These are phyloP conservation scores for Zoanthus solanderi DNA, from an alignment of 92 coral and sea anemone genomes.

Conservation along the genomic window DNA sequence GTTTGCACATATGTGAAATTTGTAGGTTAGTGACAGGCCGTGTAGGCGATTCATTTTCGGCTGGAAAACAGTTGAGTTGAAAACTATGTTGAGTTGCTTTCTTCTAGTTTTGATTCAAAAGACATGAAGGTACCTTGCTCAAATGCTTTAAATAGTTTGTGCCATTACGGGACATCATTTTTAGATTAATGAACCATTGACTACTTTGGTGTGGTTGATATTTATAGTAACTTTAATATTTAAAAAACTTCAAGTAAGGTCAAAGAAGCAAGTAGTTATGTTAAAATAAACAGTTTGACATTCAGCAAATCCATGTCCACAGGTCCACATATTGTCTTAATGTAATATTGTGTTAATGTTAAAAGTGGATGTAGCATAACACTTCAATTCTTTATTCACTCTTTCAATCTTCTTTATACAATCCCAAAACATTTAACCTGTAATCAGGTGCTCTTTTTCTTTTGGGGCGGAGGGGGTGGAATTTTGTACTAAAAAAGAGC, in stretches of 20 bases:
- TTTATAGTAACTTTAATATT: slow-evolving; percentile 6
- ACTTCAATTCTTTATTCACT: neutral
- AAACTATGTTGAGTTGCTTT: slow-evolving; percentile 46
- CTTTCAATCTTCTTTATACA: neutral
- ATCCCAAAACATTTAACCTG: slow-evolving; percentile 1
- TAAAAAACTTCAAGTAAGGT: slow-evolving; percentile 12
- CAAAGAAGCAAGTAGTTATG: slow-evolving; percentile 33
- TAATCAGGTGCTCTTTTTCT: slow-evolving; percentile 8
- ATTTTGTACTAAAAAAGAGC: slow-evolving; percentile 6
- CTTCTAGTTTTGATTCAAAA: slow-evolving; percentile 45
- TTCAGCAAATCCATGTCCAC: slow-evolving; percentile 42
- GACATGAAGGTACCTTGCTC: slow-evolving; percentile 48
- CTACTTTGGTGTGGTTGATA: slow-evolving; percentile 14
- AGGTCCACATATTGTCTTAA: slow-evolving; percentile 8
- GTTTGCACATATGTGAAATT: slow-evolving; percentile 46
- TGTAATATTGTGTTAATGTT: neutral
- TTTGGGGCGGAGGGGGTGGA: neutral
- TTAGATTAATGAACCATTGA: slow-evolving; percentile 35
- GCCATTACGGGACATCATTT: slow-evolving; percentile 45
- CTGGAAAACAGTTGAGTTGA: slow-evolving; percentile 44
- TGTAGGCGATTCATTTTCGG: slow-evolving; percentile 42
- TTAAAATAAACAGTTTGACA: slow-evolving; percentile 48
- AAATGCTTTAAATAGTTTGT: slow-evolving; percentile 42
- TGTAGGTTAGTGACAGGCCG: slow-evolving; percentile 47
- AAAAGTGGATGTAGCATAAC: slow-evolving; percentile 4